Base-by-base conservation (phyloP, 2,888 invertebrate genomes). In the Philaethria dido region DNA sequence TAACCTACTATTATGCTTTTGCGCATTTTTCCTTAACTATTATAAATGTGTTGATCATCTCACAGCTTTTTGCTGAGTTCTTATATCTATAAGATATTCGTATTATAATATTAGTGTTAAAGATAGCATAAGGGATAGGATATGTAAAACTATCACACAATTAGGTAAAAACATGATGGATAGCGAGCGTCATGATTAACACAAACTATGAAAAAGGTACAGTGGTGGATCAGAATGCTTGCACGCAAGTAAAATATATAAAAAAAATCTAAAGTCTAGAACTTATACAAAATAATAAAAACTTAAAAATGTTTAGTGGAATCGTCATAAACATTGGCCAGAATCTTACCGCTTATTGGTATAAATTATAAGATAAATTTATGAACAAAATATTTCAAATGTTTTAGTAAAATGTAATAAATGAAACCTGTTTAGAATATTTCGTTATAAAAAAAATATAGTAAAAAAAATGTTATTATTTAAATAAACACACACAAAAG, bases 141-240 rank as follows among this genome's bases (percentile, higher is more conserved):
- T 69, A 69, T 69, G 69, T 66, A 59, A 36, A 11, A 63, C 66
- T 64, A 68, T 68, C 67, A 68, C 67, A 64, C 44, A 57, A 42
- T 50, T 33, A 50, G 18, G 29, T 29, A 18, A 52, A 59, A 64
- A 63, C n/a, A 57, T 62, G 62, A 44, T 64, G 18, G 13, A 47
- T 25, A 63, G 14, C n/a, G n/a, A 45, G 3, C 14, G 13, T 48
- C 8, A 18, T 44, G 52, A 20, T 54, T 25, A 18, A 29, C 25
- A 6, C 8, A 52, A 25, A 29, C 18, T 8, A 29, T 44, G 45
- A 44, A 1, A 22, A 29, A 16, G 18, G 29, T 47, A 13, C 22
- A 5, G 20, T 25, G 25, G 16, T 22, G 11, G n/a, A 9, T 9
- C 18, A n/a, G 14, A 39, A 13, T 39, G 13, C 1, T 39, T 1